Evolutionary conservation across 2,797 vertebrate genomes (phyloP).

Genomic region (Myotis pilosus): DNA sequence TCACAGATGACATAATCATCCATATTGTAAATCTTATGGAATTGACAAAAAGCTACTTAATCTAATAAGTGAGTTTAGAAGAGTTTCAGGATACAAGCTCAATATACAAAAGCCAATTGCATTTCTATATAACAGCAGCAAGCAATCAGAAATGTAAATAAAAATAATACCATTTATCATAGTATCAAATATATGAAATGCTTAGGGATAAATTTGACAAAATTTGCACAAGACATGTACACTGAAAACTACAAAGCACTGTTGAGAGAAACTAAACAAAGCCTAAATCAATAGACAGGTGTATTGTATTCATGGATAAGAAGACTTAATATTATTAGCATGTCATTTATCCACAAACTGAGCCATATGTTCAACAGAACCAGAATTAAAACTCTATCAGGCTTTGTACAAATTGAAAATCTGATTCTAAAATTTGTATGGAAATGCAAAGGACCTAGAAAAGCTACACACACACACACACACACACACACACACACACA

Average conservation of each 20-base stretch:
- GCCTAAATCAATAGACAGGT: not conserved
- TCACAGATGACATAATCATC: not conserved
- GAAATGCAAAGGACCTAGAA: not conserved
- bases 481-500: not conserved
- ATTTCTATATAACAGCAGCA: not conserved
- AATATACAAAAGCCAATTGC: not conserved
- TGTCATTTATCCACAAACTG: not conserved
- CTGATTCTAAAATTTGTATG: constrained; percentile 4
- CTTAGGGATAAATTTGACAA: constrained; percentile 1
- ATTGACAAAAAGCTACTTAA: not conserved
- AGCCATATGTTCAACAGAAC: not conserved
- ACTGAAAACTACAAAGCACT: not conserved
- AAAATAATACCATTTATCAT: not conserved
- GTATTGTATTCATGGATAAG: not conserved
- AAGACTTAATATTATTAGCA: not conserved
- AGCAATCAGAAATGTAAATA: not conserved
- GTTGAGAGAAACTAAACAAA: constrained; percentile 9
- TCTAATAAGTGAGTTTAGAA: not conserved
- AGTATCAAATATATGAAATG: not conserved
- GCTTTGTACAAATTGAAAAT: not conserved
- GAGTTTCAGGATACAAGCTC: not conserved
- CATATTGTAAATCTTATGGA: constrained; percentile 13
- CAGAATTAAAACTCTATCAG: not conserved
- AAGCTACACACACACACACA: not conserved
- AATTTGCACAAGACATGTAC: not conserved